Conservation (phyloP, 1,140 invertebrate species). For the Drosophila pectinifera region DNA sequence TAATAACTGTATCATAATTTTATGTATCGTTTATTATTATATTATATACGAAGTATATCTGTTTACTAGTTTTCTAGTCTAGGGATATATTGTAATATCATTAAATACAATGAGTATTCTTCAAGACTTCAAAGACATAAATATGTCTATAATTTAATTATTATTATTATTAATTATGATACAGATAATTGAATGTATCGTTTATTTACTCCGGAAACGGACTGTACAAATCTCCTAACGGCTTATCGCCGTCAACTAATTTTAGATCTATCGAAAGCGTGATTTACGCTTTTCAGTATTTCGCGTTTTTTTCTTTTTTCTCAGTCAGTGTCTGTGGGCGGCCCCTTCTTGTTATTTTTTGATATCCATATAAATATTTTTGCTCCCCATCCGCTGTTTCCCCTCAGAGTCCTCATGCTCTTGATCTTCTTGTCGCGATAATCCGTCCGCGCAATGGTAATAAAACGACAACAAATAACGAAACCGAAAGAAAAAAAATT, state of each 20-base stretch:
- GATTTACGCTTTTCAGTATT: conserved; percentile 74
- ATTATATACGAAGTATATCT: no score
- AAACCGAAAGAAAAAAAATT: conserved; percentile 53
- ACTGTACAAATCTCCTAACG: conserved; percentile 31
- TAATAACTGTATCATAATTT: no score
- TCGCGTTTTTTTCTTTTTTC: conserved; percentile 23
- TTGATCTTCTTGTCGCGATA: conserved; percentile 82
- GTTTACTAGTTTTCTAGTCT: no score
- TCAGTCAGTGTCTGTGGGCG: conserved; percentile 60
- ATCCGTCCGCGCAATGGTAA: conserved; percentile 73
- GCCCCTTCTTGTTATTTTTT: conserved; percentile 45
- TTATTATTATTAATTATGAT: no score
- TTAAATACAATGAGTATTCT: no score
- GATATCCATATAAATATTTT: conserved; percentile 72
- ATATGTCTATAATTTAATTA: no score
- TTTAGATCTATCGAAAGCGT: conserved; percentile 79
- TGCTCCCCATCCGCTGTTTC: conserved; percentile 23
- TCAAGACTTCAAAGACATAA: no score
- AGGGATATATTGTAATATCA: no score
- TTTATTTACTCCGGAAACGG: conserved; percentile 9
- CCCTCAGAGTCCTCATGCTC: conserved; percentile 35
- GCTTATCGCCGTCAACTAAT: conserved; percentile 71
- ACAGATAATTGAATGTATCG: no score
- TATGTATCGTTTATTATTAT: no score
- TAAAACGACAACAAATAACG: conserved; percentile 57